These are phyloP conservation scores for Serinus canaria DNA, from an alignment of 2,113 vertebrate species.

Conservation along the genomic window DNA sequence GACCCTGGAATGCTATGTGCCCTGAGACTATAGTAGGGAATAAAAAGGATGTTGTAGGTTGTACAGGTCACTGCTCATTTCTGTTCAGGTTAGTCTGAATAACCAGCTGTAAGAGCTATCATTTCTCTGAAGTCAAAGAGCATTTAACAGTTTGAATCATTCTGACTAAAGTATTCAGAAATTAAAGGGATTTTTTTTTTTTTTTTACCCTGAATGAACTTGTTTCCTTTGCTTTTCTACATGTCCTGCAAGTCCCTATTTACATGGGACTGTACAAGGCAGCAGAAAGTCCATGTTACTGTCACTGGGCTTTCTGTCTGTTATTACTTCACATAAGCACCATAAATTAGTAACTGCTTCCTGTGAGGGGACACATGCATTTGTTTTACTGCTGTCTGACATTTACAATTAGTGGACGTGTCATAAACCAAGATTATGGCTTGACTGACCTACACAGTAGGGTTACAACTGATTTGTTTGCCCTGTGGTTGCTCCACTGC, in stretches of 20 bases:
- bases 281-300: neutral
- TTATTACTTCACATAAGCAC: neutral
- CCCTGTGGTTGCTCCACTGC: neutral
- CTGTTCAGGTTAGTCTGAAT: neutral
- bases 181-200: neutral
- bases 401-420: neutral
- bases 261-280: neutral
- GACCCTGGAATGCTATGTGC: neutral
- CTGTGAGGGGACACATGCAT: fast-evolving
- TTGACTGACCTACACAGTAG: neutral
- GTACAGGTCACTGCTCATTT: constrained; percentile 3
- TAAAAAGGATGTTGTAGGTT: neutral
- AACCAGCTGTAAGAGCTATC: neutral
- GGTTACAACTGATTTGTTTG: neutral
- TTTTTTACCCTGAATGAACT: neutral
- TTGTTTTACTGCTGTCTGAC: neutral
- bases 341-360: neutral
- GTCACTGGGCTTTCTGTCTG: neutral
- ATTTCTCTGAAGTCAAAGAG: constrained; percentile 6
- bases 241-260: neutral
- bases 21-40: neutral
- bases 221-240: neutral
- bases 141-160: neutral
- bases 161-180: constrained; percentile 8
- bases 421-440: neutral